These are phyloP conservation scores for Erythrocercus mccallii DNA, from an alignment of 2,113 vertebrate genomes.

Conservation along the genomic window DNA sequence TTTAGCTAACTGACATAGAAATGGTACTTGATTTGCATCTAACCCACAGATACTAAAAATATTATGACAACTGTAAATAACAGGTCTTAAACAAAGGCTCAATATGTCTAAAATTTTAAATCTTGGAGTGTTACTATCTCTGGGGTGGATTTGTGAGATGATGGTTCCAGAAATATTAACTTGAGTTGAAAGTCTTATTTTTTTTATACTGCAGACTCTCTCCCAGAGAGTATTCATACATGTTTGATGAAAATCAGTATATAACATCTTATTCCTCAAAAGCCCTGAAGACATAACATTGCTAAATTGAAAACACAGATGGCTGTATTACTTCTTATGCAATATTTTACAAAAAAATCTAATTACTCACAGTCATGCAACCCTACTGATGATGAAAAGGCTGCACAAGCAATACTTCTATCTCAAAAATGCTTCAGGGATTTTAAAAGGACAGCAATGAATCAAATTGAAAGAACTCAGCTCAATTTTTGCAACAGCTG, in stretches of 20 bases:
- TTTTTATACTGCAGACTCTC: neutral
- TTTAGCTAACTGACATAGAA: neutral
- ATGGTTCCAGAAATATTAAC: neutral
- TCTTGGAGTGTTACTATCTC: neutral
- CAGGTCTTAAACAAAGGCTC: neutral
- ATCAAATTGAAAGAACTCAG: neutral
- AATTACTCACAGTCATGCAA: neutral
- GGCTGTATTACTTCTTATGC: constrained; percentile 16
- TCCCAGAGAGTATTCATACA: neutral
- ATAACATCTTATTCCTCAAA: neutral
- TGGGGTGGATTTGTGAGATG: neutral
- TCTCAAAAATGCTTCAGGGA: neutral
- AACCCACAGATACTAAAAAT: neutral
- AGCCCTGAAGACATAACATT: neutral
- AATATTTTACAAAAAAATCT: neutral
- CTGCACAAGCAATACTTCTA: neutral
- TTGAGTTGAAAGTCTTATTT: neutral
- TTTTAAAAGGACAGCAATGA: neutral
- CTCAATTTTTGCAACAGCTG: neutral
- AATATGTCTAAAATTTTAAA: neutral
- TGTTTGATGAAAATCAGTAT: neutral
- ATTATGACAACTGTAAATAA: neutral
- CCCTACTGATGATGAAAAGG: neutral
- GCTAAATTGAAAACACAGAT: neutral
- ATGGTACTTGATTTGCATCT: neutral